Conservation (phyloP, 2,113 vertebrate genomes). For the Chionis minor region DNA sequence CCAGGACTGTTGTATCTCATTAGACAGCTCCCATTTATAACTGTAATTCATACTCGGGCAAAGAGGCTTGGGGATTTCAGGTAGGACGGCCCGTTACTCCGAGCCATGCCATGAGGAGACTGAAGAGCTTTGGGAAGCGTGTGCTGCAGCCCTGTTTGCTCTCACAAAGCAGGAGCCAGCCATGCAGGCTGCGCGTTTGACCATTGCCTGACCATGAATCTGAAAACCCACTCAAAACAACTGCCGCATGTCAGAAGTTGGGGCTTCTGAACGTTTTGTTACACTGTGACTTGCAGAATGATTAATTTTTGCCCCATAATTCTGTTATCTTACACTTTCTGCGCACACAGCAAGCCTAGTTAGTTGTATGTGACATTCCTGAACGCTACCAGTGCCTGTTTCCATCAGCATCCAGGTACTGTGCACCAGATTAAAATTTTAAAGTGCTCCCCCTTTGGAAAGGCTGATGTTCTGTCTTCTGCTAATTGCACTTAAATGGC, state of each 20-base stretch:
- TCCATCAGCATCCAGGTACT: neutral
- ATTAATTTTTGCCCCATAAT: neutral
- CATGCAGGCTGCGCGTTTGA: too few relatives aligned
- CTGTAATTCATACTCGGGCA: neutral
- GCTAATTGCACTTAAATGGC: neutral
- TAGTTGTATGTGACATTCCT: neutral
- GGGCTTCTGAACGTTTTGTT: neutral
- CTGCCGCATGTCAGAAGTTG: too few relatives aligned
- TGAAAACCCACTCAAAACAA: too few relatives aligned
- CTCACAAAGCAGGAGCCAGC: neutral
- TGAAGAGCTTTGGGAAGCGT: neutral
- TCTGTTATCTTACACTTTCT: neutral
- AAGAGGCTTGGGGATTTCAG: neutral
- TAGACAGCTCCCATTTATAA: neutral
- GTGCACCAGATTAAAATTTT: neutral
- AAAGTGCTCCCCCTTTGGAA: neutral
- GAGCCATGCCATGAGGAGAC: neutral
- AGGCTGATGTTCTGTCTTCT: neutral
- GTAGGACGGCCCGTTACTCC: neutral
- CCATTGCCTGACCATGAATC: too few relatives aligned
- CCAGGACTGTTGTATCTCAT: neutral
- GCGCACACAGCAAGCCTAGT: neutral
- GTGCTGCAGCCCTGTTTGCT: neutral
- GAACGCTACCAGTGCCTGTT: accelerated
- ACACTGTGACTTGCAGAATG: neutral